Base-by-base conservation (phyloP, 2,113 vertebrate genomes). In the Carassius auratus region DNA sequence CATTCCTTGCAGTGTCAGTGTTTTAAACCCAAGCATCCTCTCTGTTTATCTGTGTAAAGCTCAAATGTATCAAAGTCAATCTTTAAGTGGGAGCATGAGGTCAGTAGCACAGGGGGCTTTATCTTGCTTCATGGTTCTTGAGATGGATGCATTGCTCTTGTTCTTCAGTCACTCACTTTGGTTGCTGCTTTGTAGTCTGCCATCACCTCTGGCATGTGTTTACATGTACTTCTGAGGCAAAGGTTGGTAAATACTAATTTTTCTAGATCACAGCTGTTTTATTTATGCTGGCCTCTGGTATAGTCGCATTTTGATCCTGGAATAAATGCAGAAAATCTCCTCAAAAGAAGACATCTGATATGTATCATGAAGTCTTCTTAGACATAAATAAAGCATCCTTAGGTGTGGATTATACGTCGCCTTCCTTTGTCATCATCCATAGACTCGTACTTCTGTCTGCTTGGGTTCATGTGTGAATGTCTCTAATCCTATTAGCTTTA, bases 41-140 rank as follows among this genome's bases (percentile, higher is more conserved):
- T 69, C 23, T 9, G 73, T 87, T 61, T 75, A 71, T 84, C 86
- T 83, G 33, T 78, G 38, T 59, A 59, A n/a, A 71, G 45, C 86
- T 86, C 57, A 42, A 88, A 71, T 23, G 77, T 85, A 66, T 62
- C 55, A 86, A 84, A 87, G 74, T 79, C 74, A 83, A 71, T 87
- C 86, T 88, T 82, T 62, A 62, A 50, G 52, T 76, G 75, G 62
- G 68, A 81, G 64, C 77, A 64, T 45, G n/a, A 19, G 62, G 71
- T 61, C 26, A 55, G 33, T 50, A 21, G 9, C 76, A 52, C 33
- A 30, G 36, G 80, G 66, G 81, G 76, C 80, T 86, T 84, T 85
- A 87, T 88, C 80, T 88, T 81, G 64, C 82, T 66, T 12, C 45
- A 19, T 52, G 50, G 62, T 64, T 6, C 83, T 86, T 57, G 76